A percentile compares a stretch with the other conserved stretches of the same genome.
These are phyloP conservation scores for Notoglanidium macrostoma DNA, from an alignment of 2,797 vertebrate species.

Conservation along the genomic window DNA sequence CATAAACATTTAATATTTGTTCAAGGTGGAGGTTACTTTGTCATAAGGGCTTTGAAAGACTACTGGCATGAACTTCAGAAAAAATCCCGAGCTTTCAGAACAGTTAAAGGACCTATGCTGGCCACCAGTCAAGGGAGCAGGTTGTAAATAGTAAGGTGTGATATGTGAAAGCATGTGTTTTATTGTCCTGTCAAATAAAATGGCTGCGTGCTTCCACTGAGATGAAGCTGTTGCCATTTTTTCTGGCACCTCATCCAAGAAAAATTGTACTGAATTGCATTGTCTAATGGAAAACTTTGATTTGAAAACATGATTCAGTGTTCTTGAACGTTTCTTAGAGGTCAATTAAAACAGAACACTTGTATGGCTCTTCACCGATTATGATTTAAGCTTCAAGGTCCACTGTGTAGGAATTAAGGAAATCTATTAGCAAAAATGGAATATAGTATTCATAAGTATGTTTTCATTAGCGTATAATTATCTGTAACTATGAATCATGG, in stretches of 20 bases:
- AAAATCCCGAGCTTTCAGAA: not conserved
- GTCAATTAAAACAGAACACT: not conserved
- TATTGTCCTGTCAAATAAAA: conserved; percentile 22
- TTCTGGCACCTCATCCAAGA: not conserved
- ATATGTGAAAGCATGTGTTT: conserved; percentile 13
- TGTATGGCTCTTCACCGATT: not conserved
- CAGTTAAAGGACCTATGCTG: not conserved
- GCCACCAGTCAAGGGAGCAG: not conserved
- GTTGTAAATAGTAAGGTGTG: not conserved
- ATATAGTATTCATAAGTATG: too few species aligned
- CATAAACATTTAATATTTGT: not conserved
- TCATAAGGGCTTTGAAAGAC: not conserved
- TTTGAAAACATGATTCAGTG: not conserved
- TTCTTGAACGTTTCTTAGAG: not conserved
- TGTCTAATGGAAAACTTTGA: not conserved
- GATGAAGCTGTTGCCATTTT: not conserved
- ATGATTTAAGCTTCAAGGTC: not conserved
- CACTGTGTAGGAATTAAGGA: too few species aligned
- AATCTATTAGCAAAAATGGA: too few species aligned
- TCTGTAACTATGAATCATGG: too few species aligned
- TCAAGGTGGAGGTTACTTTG: not conserved
- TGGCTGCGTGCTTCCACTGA: not conserved
- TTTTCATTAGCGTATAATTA: too few species aligned
- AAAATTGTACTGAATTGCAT: not conserved
- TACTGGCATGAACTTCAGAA: not conserved